Conservation (phyloP, 1,140 invertebrate genomes). For the Brachionus paranguensis region DNA sequence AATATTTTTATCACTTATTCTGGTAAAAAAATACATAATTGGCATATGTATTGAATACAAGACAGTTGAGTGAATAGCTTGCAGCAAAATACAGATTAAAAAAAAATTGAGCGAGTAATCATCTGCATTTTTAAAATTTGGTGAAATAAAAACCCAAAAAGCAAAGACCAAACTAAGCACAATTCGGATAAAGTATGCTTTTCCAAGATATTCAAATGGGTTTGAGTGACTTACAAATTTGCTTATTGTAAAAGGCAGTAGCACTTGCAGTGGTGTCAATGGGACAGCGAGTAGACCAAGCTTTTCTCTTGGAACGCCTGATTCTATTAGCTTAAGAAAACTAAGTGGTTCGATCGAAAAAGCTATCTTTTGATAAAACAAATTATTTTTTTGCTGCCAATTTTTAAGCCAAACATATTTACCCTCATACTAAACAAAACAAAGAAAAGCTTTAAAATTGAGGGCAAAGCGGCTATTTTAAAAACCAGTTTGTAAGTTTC, state of each 20-base stretch:
- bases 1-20: conserved; percentile 76
- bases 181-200: conserved; percentile 59
- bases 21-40: conserved; percentile 72
- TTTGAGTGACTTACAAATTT: conserved; percentile 78
- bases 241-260: conserved; percentile 79
- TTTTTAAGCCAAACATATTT: conserved; percentile 64
- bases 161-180: not conserved
- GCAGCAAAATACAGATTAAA: not conserved
- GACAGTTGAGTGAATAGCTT: conserved; percentile 3
- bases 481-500: conserved; percentile 29
- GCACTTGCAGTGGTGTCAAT: conserved; percentile 84
- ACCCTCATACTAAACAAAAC: conserved; percentile 86
- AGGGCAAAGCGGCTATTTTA: conserved; percentile 59
- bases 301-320: conserved; percentile 88
- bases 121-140: not conserved
- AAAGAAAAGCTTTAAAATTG: conserved; percentile 67
- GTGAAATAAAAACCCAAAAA: conserved; percentile 6
- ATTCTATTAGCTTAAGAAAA: conserved; percentile 85
- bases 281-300: conserved; percentile 82
- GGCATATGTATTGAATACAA: conserved; percentile 25
- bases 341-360: conserved; percentile 76
- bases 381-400: not conserved
- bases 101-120: not conserved
- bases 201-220: conserved; percentile 80
- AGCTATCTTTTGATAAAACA: not conserved